Conservation (phyloP, 1,140 invertebrate genomes). For the Pseudachorutes palmiensis region DNA sequence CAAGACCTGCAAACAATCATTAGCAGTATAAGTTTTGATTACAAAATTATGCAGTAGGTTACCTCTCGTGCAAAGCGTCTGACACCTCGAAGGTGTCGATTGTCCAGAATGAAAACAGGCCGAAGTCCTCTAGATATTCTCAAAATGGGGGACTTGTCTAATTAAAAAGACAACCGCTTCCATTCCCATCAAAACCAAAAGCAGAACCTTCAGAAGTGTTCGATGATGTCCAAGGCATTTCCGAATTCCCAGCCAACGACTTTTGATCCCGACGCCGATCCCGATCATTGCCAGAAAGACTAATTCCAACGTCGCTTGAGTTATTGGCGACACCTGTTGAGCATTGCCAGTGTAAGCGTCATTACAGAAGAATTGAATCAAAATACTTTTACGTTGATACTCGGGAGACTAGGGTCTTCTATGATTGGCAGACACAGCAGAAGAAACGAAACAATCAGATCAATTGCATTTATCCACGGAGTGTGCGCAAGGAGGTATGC, state of each 20-base stretch:
- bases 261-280: slow-evolving; percentile 67
- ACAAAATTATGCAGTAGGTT: not conserved
- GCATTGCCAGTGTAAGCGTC: not conserved
- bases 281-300: slow-evolving; percentile 65
- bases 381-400: slow-evolving; percentile 6
- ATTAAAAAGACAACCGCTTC: slow-evolving; percentile 73
- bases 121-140: slow-evolving; percentile 74
- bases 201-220: slow-evolving; percentile 68
- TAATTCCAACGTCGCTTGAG: slow-evolving; percentile 76
- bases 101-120: slow-evolving; percentile 86
- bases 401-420: slow-evolving; percentile 54
- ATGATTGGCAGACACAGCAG: slow-evolving; percentile 68
- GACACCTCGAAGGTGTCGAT: slow-evolving; percentile 64
- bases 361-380: not conserved
- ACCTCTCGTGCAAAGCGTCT: slow-evolving; percentile 44
- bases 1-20: slow-evolving; percentile 51
- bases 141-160: slow-evolving; percentile 73
- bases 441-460: slow-evolving; percentile 66
- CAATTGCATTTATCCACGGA: slow-evolving; percentile 75
- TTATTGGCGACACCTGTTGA: slow-evolving; percentile 63
- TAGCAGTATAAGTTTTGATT: slow-evolving; percentile 28
- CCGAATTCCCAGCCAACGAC: slow-evolving; percentile 74
- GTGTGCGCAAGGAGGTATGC: slow-evolving; percentile 82
- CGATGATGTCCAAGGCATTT: slow-evolving; percentile 73
- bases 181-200: slow-evolving; percentile 55